A percentile compares a stretch with the other conserved stretches of the same genome.
phyloP scores from a whole-genome alignment of 2,113 vertebrate species.

The Xenopus tropicalis region DNA sequence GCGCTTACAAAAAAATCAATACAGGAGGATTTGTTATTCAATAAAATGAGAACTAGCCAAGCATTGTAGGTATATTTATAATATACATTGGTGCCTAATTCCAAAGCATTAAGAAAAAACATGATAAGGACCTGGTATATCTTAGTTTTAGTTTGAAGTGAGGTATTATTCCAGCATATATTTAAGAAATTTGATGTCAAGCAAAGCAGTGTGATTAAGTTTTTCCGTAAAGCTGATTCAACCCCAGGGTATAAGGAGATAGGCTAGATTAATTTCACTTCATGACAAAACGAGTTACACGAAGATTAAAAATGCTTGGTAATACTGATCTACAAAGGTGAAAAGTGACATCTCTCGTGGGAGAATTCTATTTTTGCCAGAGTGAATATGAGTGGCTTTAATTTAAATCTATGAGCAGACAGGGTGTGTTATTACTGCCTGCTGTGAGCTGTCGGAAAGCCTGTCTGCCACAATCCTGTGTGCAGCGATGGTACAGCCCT shows the following conservation, averaged over 20 bases:
- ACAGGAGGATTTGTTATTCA: too few species aligned
- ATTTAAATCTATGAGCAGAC: conserved; percentile 40
- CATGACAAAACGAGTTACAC: conserved; percentile 6
- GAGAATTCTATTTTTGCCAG: conserved; percentile 32
- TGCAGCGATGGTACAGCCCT: conserved; percentile 2
- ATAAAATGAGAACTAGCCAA: too few species aligned
- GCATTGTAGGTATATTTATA: too few species aligned
- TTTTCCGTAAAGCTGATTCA: conserved; percentile 8
- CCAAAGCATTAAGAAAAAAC: too few species aligned
- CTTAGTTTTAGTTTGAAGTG: too few species aligned
- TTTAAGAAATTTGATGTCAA: too few species aligned
- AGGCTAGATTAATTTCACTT: conserved; percentile 4
- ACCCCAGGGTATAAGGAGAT: not conserved
- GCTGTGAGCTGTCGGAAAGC: conserved; percentile 42
- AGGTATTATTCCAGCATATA: too few species aligned
- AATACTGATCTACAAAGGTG: conserved; percentile 29
- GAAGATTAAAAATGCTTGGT: conserved; percentile 12
- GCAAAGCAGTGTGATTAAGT: too few species aligned
- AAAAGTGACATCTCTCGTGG: conserved; percentile 25
- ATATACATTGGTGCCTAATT: too few species aligned
- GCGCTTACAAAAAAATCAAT: too few species aligned
- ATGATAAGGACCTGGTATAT: too few species aligned
- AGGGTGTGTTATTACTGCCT: conserved; percentile 41
- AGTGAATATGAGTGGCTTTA: conserved; percentile 30
- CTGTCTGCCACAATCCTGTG: conserved; percentile 32